Conservation (phyloP, 1,140 invertebrate genomes). For the Drosophila triauraria region DNA sequence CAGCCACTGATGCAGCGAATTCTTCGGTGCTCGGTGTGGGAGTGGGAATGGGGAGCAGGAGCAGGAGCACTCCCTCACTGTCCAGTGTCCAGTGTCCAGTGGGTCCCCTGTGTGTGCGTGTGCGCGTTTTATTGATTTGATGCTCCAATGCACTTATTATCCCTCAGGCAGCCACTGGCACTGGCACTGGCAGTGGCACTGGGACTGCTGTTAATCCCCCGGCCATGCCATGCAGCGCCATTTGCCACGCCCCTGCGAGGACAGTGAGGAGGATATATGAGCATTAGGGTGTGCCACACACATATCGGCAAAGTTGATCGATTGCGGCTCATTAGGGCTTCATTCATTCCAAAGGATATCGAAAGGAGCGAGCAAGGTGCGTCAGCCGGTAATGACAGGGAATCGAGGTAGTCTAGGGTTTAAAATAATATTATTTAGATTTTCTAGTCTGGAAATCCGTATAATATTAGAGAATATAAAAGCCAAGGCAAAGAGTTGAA, state of each 20-base stretch:
- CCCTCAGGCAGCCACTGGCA: conserved; percentile 68
- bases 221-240: conserved; percentile 12
- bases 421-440: too few species aligned
- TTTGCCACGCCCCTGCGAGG: not conserved
- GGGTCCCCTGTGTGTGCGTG: conserved; percentile 29
- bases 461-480: too few species aligned
- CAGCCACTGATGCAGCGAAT: conserved; percentile 80
- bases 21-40: conserved; percentile 41
- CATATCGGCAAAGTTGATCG: conserved; percentile 61
- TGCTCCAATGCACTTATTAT: conserved; percentile 81
- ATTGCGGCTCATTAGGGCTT: conserved; percentile 51
- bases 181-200: conserved; percentile 3
- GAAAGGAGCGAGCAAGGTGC: conserved; percentile 1
- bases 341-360: conserved; percentile 30
- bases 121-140: conserved; percentile 81
- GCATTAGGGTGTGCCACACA: conserved; percentile 69
- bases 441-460: too few species aligned
- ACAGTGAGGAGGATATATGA: conserved; percentile 36
- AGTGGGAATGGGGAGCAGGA: not conserved
- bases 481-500: too few species aligned
- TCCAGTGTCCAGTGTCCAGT: conserved; percentile 14
- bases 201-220: conserved; percentile 64
- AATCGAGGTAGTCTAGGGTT: too few species aligned
- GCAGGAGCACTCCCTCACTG: not conserved
- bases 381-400: not conserved